phyloP scores from a whole-genome alignment of 2,113 vertebrate species.

The Rhizomys pruinosus region DNA sequence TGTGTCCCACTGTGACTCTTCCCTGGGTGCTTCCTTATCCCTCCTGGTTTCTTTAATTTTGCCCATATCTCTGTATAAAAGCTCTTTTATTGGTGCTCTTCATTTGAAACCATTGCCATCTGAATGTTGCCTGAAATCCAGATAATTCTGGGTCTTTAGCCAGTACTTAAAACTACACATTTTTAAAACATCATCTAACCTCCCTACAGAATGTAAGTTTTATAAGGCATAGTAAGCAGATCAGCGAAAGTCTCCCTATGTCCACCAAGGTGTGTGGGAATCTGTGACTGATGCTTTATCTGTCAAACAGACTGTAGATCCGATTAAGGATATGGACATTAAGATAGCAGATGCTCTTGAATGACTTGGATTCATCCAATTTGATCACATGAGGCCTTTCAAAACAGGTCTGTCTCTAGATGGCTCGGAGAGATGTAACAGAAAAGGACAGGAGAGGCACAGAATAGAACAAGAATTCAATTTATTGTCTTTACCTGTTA shows the following conservation, averaged over 20 bases:
- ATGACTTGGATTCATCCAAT: not conserved
- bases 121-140: not conserved
- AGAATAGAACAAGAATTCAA: not conserved
- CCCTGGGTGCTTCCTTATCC: not conserved
- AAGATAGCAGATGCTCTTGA: not conserved
- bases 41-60: not conserved
- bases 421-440: not conserved
- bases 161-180: not conserved
- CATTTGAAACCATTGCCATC: not conserved
- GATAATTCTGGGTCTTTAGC: not conserved
- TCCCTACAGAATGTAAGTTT: not conserved
- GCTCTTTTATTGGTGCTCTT: not conserved
- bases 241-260: no score
- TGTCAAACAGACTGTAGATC: not conserved
- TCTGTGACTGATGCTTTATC: not conserved
- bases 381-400: not conserved
- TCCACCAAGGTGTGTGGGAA: not conserved
- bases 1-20: not conserved
- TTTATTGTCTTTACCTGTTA: not conserved
- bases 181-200: not conserved
- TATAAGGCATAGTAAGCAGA: not conserved
- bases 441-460: not conserved
- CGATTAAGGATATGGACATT: not conserved
- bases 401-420: not conserved
- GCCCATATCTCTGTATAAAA: not conserved